Percentiles rank a stretch among this genome's conserved stretches.
phyloP scores from a whole-genome alignment of 2,113 vertebrate genomes.

The Hydrolagus affinis region DNA sequence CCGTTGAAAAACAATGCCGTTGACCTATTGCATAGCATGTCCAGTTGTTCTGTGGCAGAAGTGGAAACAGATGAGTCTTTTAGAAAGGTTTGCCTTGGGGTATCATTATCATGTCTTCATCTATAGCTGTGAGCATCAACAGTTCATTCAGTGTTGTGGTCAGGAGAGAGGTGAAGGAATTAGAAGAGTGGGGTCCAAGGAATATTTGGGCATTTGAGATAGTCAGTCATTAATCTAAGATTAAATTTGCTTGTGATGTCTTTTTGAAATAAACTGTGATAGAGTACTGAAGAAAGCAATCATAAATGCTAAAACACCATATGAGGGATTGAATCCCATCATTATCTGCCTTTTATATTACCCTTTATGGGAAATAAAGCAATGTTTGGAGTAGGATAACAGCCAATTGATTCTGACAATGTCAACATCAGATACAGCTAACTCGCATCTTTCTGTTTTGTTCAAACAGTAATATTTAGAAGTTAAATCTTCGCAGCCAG shows the following conservation, averaged over 20 bases:
- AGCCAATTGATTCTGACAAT: not conserved
- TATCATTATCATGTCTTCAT: not conserved
- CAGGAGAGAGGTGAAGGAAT: not conserved
- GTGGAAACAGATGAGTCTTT: constrained; percentile 17
- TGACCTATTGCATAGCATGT: constrained; percentile 10
- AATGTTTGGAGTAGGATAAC: not conserved
- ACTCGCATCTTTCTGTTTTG: too few relatives aligned
- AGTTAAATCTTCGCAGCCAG: too few relatives aligned
- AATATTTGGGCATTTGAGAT: not conserved
- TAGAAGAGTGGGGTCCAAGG: not conserved
- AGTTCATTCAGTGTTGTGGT: not conserved
- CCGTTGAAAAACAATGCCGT: not conserved
- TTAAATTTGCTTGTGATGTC: not conserved
- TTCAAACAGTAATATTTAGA: too few relatives aligned
- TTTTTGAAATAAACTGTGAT: not conserved
- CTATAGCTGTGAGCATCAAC: constrained; percentile 17
- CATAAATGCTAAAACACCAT: not conserved
- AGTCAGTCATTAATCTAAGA: not conserved
- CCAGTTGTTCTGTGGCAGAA: not conserved
- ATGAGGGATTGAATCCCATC: not conserved
- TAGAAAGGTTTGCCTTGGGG: not conserved
- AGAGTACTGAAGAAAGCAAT: not conserved
- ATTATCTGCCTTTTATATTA: not conserved
- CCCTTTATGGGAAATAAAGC: not conserved
- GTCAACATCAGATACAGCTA: not conserved